A percentile compares a stretch with the other conserved stretches of the same genome.
Evolutionary conservation across 2,113 vertebrate species (phyloP).

Genomic region (Zeus faber): DNA sequence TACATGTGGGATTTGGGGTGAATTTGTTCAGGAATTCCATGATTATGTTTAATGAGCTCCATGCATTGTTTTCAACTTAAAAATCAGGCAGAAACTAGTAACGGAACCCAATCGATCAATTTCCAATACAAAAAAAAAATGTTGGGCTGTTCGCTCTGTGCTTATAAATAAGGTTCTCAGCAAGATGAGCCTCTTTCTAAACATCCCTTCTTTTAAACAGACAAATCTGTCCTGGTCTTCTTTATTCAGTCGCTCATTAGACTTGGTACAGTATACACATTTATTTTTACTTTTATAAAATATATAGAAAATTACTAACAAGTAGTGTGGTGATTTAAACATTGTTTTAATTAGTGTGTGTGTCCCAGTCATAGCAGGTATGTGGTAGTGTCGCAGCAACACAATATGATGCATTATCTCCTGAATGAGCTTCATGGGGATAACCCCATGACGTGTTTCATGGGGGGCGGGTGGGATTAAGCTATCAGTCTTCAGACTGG

Average conservation of each 20-base stretch:
- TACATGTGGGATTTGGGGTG: no score
- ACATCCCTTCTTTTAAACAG: constrained; percentile 74
- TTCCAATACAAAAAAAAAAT: no score
- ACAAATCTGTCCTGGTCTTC: constrained; percentile 82
- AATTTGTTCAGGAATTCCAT: no score
- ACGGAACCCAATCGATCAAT: no score
- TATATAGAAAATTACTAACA: constrained; percentile 50
- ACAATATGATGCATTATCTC: background rate
- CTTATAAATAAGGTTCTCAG: no score
- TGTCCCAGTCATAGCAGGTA: constrained; percentile 33
- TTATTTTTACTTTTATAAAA: constrained; percentile 45
- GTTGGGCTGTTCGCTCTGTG: no score
- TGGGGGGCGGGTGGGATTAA: background rate
- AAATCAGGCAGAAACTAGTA: no score
- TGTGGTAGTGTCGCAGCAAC: constrained; percentile 50
- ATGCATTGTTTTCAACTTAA: no score
- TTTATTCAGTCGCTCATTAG: constrained; percentile 82
- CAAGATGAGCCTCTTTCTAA: no score
- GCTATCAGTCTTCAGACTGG: background rate
- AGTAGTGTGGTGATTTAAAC: constrained; percentile 29
- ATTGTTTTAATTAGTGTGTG: constrained; percentile 1
- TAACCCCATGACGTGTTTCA: constrained; percentile 2
- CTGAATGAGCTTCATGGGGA: background rate
- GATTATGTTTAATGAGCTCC: no score
- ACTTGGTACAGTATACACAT: constrained; percentile 78